Conservation (phyloP, 2,797 vertebrate genomes). For the Meda fulgida region DNA sequence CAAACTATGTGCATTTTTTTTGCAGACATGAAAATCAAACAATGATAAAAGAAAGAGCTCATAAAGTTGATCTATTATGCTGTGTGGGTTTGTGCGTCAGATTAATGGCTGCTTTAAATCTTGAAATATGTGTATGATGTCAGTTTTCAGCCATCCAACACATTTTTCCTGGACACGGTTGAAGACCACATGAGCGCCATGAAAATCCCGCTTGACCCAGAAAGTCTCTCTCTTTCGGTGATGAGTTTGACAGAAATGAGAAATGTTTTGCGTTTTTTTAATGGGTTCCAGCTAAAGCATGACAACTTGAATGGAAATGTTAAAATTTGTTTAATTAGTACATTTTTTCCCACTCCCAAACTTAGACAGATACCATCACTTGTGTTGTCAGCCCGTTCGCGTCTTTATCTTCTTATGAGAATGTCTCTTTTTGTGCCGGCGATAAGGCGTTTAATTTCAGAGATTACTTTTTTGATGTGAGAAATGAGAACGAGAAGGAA, state of each 20-base stretch:
- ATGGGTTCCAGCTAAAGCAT: slow-evolving; percentile 38
- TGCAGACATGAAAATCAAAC: background rate
- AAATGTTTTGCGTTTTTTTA: slow-evolving; percentile 17
- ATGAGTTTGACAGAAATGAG: slow-evolving; percentile 25
- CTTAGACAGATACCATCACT: slow-evolving; percentile 67
- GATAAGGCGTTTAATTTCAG: slow-evolving; percentile 76
- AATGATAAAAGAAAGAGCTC: background rate
- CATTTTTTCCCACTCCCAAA: slow-evolving; percentile 20
- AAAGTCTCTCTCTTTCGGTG: background rate
- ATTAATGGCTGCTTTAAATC: slow-evolving; percentile 2
- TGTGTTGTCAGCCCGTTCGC: slow-evolving; percentile 65
- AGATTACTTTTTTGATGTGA: slow-evolving; percentile 70
- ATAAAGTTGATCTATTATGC: background rate
- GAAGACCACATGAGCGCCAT: background rate
- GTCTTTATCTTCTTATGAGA: slow-evolving; percentile 67
- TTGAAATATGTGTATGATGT: background rate
- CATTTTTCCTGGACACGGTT: background rate
- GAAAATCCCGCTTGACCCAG: background rate
- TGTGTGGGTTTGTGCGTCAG: background rate
- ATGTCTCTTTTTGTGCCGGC: slow-evolving; percentile 66
- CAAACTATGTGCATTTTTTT: background rate
- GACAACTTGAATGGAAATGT: slow-evolving; percentile 54
- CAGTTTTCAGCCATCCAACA: background rate
- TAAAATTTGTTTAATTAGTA: slow-evolving; percentile 68
- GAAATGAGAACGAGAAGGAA: slow-evolving; percentile 40